Conservation (phyloP, 2,113 vertebrate genomes). For the Ptychochromis oligacanthus region DNA sequence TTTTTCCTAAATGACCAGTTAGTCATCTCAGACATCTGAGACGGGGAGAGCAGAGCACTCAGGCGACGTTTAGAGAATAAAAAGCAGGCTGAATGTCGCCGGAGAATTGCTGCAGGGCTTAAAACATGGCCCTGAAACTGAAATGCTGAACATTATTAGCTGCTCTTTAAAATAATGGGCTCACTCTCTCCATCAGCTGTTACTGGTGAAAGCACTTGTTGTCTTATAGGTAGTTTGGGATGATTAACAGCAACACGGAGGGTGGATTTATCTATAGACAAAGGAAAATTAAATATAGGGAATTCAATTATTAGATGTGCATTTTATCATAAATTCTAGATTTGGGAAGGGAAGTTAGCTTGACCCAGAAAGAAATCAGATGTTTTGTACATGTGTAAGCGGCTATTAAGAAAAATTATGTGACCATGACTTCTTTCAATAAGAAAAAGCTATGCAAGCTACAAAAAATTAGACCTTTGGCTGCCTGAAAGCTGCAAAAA, state of each 20-base stretch:
- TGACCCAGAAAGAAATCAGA: background rate
- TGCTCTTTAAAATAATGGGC: conserved; percentile 14
- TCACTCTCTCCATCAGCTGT: background rate
- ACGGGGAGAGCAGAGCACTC: conserved; percentile 30
- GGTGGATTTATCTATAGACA: background rate
- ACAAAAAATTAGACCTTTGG: background rate
- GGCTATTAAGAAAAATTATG: background rate
- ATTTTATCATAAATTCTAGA: background rate
- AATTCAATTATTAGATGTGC: background rate
- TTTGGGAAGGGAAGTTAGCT: background rate
- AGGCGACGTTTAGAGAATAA: conserved; percentile 55
- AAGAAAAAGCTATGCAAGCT: background rate
- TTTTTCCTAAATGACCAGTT: conserved; percentile 64
- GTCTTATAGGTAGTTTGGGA: background rate
- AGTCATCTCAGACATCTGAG: conserved; percentile 56
- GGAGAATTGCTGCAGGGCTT: conserved; percentile 40
- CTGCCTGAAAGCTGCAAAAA: background rate
- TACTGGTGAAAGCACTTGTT: conserved; percentile 7
- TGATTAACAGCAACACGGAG: conserved; percentile 10
- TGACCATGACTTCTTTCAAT: background rate
- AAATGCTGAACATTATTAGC: conserved; percentile 17
- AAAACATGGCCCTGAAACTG: conserved; percentile 26
- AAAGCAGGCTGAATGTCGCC: conserved; percentile 38
- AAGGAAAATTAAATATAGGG: background rate
- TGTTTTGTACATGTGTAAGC: background rate